These are phyloP conservation scores for Lycocorax pyrrhopterus DNA, from an alignment of 2,113 vertebrate genomes.

Conservation along the genomic window DNA sequence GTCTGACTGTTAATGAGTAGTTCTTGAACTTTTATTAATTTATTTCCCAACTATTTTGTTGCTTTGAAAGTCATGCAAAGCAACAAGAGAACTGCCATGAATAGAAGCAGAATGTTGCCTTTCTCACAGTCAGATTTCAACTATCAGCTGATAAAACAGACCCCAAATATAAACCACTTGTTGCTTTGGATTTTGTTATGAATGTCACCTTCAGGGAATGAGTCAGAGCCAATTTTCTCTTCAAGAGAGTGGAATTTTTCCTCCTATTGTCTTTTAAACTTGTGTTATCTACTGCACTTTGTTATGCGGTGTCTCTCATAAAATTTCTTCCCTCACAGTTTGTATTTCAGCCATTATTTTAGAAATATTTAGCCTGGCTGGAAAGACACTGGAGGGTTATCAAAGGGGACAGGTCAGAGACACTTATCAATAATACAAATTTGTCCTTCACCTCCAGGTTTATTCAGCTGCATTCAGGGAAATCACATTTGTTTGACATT, in stretches of 20 bases:
- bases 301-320: background rate
- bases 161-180: slow-evolving; percentile 54
- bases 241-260: background rate
- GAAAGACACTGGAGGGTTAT: background rate
- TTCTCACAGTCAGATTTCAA: background rate
- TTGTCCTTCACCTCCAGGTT: background rate
- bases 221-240: slow-evolving; percentile 2
- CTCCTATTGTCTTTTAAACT: slow-evolving; percentile 28
- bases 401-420: background rate
- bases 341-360: background rate
- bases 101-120: slow-evolving; percentile 5
- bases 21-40: slow-evolving; percentile 12
- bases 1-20: background rate
- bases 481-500: background rate
- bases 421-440: background rate
- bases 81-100: background rate
- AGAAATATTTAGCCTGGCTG: background rate
- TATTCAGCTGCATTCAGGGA: background rate
- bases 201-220: slow-evolving; percentile 33
- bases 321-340: background rate
- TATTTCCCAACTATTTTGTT: background rate
- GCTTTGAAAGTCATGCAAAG: slow-evolving; percentile 18
- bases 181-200: background rate
- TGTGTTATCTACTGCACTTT: background rate
- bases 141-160: slow-evolving; percentile 55